phyloP scores from a whole-genome alignment of 2,113 vertebrate species.

The Archocentrus centrarchus region DNA sequence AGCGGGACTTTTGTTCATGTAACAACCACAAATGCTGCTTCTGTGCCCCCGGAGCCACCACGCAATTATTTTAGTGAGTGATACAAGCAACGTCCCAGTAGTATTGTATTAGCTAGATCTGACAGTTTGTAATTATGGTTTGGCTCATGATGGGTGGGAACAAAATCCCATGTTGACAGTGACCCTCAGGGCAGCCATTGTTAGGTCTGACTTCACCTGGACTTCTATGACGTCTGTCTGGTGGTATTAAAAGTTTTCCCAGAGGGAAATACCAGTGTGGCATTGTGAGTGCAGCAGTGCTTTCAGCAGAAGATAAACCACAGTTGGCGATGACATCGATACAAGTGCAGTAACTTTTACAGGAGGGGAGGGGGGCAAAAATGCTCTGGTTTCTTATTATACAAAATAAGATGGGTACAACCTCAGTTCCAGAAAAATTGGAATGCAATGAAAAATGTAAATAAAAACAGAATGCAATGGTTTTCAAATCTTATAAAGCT shows the following conservation, averaged over 20 bases:
- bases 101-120: slow-evolving; percentile 27
- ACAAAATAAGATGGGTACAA: not conserved
- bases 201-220: slow-evolving; percentile 49
- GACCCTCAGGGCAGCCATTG: slow-evolving; percentile 50
- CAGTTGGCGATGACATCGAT: slow-evolving; percentile 38
- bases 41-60: not conserved
- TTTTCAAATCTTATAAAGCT: not conserved
- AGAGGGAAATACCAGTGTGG: slow-evolving; percentile 52
- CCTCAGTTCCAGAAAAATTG: not conserved
- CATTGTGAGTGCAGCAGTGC: not conserved
- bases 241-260: slow-evolving; percentile 11
- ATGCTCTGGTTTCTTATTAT: slow-evolving; percentile 4
- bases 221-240: slow-evolving; percentile 30
- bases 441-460: not conserved
- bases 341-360: slow-evolving; percentile 8
- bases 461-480: not conserved
- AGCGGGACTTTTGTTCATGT: not conserved
- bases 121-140: slow-evolving; percentile 39
- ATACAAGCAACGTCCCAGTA: slow-evolving; percentile 11
- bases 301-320: slow-evolving; percentile 31
- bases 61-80: slow-evolving; percentile 5
- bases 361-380: not conserved
- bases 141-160: slow-evolving; percentile 28
- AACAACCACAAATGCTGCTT: not conserved
- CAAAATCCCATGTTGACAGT: slow-evolving; percentile 34